phyloP scores from a whole-genome alignment of 2,113 vertebrate genomes.

The Pipra filicauda region DNA sequence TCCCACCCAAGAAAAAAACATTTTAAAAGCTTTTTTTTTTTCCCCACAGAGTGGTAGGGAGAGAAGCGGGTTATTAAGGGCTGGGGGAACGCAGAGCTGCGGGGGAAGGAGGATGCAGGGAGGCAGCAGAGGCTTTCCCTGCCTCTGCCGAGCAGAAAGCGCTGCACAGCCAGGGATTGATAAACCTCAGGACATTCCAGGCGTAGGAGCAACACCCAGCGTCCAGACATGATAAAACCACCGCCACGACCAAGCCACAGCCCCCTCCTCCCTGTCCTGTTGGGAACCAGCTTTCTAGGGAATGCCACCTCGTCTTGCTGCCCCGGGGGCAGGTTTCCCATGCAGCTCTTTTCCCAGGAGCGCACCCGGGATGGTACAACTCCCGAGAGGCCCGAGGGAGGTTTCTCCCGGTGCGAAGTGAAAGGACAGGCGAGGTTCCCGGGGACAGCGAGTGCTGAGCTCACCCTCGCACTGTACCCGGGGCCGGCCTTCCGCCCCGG shows the following conservation, averaged over 20 bases:
- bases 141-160: background rate
- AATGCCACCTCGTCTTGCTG: background rate
- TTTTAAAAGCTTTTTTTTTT: fast-evolving
- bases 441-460: background rate
- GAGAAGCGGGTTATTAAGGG: background rate
- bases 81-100: background rate
- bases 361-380: background rate
- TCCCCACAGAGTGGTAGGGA: fast-evolving
- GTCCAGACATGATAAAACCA: background rate
- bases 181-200: background rate
- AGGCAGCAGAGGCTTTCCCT: background rate
- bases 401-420: fast-evolving
- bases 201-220: conserved; percentile 59
- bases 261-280: background rate
- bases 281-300: background rate
- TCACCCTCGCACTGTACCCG: background rate
- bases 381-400: background rate
- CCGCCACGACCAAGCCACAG: fast-evolving
- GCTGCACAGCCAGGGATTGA: background rate
- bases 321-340: background rate
- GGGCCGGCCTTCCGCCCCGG: background rate
- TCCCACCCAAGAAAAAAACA: background rate
- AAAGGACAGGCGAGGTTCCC: background rate
- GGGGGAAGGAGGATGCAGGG: background rate
- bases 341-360: background rate